Base-by-base conservation (phyloP, 2,113 vertebrate genomes). In the Corynorhinus townsendii region DNA sequence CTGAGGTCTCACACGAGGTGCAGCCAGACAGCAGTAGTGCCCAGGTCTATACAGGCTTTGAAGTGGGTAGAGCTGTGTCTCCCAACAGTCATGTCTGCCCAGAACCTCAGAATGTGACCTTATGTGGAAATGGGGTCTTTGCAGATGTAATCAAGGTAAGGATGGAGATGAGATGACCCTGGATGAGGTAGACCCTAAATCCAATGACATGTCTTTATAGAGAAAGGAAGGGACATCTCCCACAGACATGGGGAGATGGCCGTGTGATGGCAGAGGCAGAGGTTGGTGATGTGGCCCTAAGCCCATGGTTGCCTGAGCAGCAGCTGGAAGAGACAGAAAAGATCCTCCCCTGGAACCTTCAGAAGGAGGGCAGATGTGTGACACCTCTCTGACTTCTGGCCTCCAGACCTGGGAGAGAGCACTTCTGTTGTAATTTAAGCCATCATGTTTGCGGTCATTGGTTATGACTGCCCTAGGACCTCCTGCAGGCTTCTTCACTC, bases 311-410 rank as follows among this genome's bases (percentile, higher is more conserved):
- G 3, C 56, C 14, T 7, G 16, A 45, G 69, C 17, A 16, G 38
- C 56, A 68, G 33, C 76, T 47, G 15, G 22, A 66, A 33, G n/a
- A 69, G 35, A 22, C 69, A 49, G 68, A 43, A 62, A 68, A 28
- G 33, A 56, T 33, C 56, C 30, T 47, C 22, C 49, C 28, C 49
- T 2, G 43, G 28, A 71, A n/a, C 22, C 69, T 77, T 45, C 2
- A 8, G 26, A 66, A 64, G 52, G 33, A 33, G 22, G 8, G 20
- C 0, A 7, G 24, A 30, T 43, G 19, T 33, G 35, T 0, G 6
- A 62, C 47, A 45, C 3, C 3, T 33, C 3, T 26, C 2, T 4
- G 33, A 38, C 35, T 12, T 87, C 52, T n/a, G 77, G 88, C 22
- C 71, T 90, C 9, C 12, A 62, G 30, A 81, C 9, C 19, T 33